phyloP scores from a whole-genome alignment of 2,113 vertebrate species.

The Talpa occidentalis region DNA sequence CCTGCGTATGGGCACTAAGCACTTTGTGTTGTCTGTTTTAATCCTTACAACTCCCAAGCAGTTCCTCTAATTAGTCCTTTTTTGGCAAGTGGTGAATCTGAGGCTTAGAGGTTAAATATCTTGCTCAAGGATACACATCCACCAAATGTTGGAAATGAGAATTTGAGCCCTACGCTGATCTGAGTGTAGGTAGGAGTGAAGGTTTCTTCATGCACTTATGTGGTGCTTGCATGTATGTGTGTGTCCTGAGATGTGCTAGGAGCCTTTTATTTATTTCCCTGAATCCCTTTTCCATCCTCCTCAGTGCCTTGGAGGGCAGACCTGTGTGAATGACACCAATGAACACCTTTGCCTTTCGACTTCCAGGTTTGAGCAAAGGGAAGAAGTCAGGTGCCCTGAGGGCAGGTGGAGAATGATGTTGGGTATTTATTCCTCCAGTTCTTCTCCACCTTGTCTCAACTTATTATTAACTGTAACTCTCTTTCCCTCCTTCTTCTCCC shows the following conservation, averaged over 20 bases:
- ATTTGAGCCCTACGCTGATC: not conserved
- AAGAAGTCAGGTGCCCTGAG: not conserved
- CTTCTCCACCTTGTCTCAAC: not conserved
- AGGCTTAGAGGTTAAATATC: not conserved
- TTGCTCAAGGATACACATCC: not conserved
- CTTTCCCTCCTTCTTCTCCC: rapidly evolving
- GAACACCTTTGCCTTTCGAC: not conserved
- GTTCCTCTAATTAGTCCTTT: not conserved
- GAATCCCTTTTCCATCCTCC: not conserved
- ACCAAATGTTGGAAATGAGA: not conserved
- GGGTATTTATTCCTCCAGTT: not conserved
- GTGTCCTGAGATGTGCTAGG: not conserved
- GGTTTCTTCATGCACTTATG: rapidly evolving
- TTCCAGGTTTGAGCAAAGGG: not conserved
- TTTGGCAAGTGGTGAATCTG: not conserved
- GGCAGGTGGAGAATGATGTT: not conserved
- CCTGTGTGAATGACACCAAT: not conserved
- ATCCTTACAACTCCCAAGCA: not conserved
- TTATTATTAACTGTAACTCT: not conserved
- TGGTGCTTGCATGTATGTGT: not conserved
- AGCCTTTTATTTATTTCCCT: not conserved
- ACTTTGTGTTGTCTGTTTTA: not conserved
- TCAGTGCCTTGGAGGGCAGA: not conserved
- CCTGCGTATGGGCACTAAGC: not conserved
- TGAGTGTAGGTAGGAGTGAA: not conserved